Evolutionary conservation across 2,797 vertebrate genomes (phyloP), one percentile per base, ranked within the genome.

Genomic region (Yasuhikotakia modesta): DNA sequence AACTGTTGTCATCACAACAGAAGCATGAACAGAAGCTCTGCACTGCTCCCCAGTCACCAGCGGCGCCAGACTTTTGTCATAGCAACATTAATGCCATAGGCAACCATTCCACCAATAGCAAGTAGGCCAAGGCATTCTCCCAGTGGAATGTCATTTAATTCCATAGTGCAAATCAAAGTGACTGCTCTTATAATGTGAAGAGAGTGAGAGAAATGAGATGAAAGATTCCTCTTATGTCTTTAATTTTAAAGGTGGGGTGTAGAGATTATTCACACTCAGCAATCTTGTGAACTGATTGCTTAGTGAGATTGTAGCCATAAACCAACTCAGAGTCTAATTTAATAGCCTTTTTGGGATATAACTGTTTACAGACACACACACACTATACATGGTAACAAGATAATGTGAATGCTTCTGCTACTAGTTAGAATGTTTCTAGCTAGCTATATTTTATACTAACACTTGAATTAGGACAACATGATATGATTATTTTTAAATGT

Each of bases 1-100:
- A 77, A 60, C 63, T 39, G 46, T 77, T 92, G 86, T 88, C 87
- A 85, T 87, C 87, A 89, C 85, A 90, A 90, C 86, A 89, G 79
- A 71, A 63, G 69, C 39, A 50, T 73, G 14, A 85, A 81, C 81
- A 82, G 78, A 73, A 76, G 67, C 27, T 46, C 66, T 81, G 55
- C 81, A 75, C 74, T 81, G 75, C 27, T 78, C 68, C 74, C 55
- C 27, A 17, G 79, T 83, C 80, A 72, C 84, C 74, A 80, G 78
- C 82, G 77, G 83, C 73, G 79, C 63, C 19, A 60, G 79, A 83
- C 17, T 5, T 83, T 85, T 88, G 86, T 90, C 90, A 90, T 89
- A 87, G 88, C 84, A 91, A 91, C 88, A 84, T 14, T 73, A 82
- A 65, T 72, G 58, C 76, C 80, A 81, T 72, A 82, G 79, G 71